phyloP scores from a whole-genome alignment of 1,140 invertebrate species.

The Drosophila paulistorum region DNA sequence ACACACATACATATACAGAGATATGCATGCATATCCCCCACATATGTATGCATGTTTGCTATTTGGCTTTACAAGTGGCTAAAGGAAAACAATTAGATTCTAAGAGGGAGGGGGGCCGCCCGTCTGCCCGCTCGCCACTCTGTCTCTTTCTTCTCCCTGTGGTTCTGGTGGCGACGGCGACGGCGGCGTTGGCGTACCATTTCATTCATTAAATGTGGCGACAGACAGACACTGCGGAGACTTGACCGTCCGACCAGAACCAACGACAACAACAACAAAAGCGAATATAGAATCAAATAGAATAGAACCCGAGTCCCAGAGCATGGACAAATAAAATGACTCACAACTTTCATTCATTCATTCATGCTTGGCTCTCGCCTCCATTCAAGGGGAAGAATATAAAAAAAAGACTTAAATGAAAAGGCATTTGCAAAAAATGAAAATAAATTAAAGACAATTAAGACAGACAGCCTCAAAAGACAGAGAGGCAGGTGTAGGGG shows the following conservation, averaged over 20 bases:
- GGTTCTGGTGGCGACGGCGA: not conserved
- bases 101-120: not conserved
- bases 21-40: not conserved
- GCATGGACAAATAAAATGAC: constrained; percentile 26
- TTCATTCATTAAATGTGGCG: constrained; percentile 79
- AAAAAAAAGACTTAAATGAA: constrained; percentile 9
- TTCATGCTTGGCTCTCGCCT: constrained; percentile 38
- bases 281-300: not conserved
- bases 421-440: constrained; percentile 8
- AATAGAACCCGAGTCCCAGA: constrained; percentile 5
- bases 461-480: not conserved
- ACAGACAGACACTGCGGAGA: constrained; percentile 67
- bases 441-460: constrained; percentile 40
- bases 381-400: constrained; percentile 24
- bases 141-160: constrained; percentile 19
- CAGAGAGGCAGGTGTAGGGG: not conserved
- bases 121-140: not conserved
- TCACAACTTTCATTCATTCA: constrained; percentile 51
- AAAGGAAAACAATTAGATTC: constrained; percentile 39
- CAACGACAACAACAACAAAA: too few relatives aligned
- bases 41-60: not conserved
- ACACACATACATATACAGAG: not conserved
- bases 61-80: constrained; percentile 37
- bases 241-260: constrained; percentile 23
- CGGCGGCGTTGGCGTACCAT: constrained; percentile 51